Base-by-base conservation (phyloP, 2,888 invertebrate species). In the Macrosiphum euphorbiae region DNA sequence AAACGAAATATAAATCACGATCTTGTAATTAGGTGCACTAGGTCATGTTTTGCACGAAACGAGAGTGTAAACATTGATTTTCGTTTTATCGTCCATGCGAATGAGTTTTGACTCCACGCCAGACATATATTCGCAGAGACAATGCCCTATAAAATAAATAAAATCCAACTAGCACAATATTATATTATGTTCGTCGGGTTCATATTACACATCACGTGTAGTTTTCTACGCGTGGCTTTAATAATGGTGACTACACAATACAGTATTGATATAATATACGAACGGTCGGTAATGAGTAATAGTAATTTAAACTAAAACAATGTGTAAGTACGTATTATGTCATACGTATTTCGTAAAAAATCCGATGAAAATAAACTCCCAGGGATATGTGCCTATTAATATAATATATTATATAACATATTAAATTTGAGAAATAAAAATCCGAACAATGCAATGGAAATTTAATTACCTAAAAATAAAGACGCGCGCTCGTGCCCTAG, bases 21-120 rank as follows among this genome's bases (percentile, higher is more conserved):
- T 67, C 86, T 58, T 67, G 85, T 87, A 90, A 94, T 94, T 94
- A 94, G 84, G 88, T 58, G 85, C 58, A 90, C 89, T 90, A 86
- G 94, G 94, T 94, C 94, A 90, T 90, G 90, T 94, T 92, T 94
- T 67, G 94, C 94, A 94, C 94, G 94, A 94, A 90, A 86, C 24
- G 88, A 90, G 85, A 90, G 86, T 94, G 94, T 94, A 90, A 94
- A 94, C 94, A 90, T 94, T 24, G 92, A 88, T 88, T 88, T 92
- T 67, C 52, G 78, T 92, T 78, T 55, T 61, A 50, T 55, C 35
- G 61, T 87, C 58, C n/a, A 41, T 28, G 52, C 41, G 35, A 90
- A 90, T 84, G 47, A 20, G 35, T 78, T 78, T 78, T 41, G 35
- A 78, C 78, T 78, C 35, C 8, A 24, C 20, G 78, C 20, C 35